Evolutionary conservation across 2,888 invertebrate genomes (phyloP).

Genomic region (Strigamia maritima): DNA sequence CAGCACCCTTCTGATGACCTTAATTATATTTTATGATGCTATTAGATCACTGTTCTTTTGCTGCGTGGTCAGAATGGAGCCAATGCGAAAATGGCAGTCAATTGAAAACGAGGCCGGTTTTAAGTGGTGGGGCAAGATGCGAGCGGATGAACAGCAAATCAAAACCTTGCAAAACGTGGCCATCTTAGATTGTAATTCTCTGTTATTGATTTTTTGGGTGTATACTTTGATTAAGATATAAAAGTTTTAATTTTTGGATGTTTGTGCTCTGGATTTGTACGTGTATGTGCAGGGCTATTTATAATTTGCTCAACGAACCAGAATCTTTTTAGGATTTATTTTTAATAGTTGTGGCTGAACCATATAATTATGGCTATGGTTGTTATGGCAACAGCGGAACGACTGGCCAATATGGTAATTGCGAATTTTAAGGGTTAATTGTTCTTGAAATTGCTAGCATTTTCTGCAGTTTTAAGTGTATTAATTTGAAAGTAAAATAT

Average conservation of each 20-base stretch:
- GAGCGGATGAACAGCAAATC: neutral
- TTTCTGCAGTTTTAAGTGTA: neutral
- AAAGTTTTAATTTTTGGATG: too few relatives aligned
- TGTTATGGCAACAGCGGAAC: neutral
- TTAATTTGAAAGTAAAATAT: neutral
- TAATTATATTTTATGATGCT: conserved; percentile 27
- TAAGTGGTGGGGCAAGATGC: conserved; percentile 21
- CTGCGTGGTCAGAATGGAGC: conserved; percentile 33
- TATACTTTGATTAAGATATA: too few relatives aligned
- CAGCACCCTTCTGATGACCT: neutral
- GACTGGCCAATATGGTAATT: neutral
- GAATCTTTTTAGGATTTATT: neutral
- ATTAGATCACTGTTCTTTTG: conserved; percentile 22
- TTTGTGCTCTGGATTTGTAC: too few relatives aligned
- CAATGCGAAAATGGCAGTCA: conserved; percentile 31
- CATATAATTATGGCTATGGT: neutral
- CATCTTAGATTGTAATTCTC: conserved; percentile 17
- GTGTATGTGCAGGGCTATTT: too few relatives aligned
- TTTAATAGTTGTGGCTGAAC: neutral
- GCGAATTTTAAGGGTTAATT: neutral
- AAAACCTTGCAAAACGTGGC: neutral
- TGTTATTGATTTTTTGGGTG: neutral
- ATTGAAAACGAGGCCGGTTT: conserved; percentile 20
- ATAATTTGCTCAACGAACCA: neutral
- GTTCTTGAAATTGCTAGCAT: neutral